Evolutionary conservation across 2,797 vertebrate species (phyloP), one percentile per base, ranked within the genome.

Genomic region (Parotocinclus haroldoi): DNA sequence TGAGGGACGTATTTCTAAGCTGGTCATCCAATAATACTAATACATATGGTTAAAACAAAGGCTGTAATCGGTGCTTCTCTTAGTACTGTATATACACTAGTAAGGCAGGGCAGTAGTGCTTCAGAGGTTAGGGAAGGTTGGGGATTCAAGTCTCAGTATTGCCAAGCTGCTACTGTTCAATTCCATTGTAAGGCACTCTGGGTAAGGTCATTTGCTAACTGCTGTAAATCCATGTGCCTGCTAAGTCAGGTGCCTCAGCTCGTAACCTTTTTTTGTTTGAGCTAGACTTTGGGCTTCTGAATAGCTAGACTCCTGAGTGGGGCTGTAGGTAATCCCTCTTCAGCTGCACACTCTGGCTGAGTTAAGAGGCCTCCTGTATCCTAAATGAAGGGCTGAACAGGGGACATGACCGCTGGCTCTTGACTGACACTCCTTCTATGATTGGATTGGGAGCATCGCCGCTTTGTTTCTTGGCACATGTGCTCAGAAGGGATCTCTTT

Each of bases 241-340:
- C 10, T 49, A 68, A 52, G 78, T 84, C 83, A 83, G 79, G 83
- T 84, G 84, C 79, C 78, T 73, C 76, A 58, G 78, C 74, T 57
- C 38, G 53, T 71, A 58, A 59, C 63, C 78, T 70, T 77, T 70
- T 77, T 84, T 76, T 79, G 38, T 76, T 54, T 81, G 82, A 84
- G 77, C 78, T 70, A 66, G 40, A 37, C 56, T 51, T 46, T 58
- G 18, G 65, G 66, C 42, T 57, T 14, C 55, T 71, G 56, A 10
- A 57, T 57, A 50, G 40, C 55, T 51, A 27, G 14, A 13, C 58
- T 63, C 6, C 36, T 40, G 48, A 42, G 48, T n/a, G 40, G 14
- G 11, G 13, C 46, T 18, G 27, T 44, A 54, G 45, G 42, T 68
- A 80, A 74, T 76, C 73, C 74, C 74, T 64, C 68, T 63, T 54